Evolutionary conservation across 1,140 invertebrate genomes (phyloP), one percentile per base, ranked within the genome.

Genomic region (Oncopodura yosiiana): DNA sequence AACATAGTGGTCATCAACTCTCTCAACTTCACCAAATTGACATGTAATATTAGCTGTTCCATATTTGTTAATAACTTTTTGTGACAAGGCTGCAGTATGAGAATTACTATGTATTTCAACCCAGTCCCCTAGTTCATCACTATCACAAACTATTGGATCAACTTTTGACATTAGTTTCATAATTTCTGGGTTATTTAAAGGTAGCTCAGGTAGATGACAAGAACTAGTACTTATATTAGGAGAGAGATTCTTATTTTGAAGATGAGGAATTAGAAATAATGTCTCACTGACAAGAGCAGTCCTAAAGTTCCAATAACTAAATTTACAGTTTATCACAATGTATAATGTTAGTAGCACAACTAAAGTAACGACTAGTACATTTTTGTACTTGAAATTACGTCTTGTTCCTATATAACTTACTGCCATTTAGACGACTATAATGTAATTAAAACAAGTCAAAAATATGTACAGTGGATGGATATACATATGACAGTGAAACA

Each of bases 41-140:
- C 18, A 12, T 12, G 16, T 12, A 39, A 39, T 11, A 39, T 11
- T 39, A 39, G 5, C 16, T 12, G 9, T 5, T 18, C 18, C 18
- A 39, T 39, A 39, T 16, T 11, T 39, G 5, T 9, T 16, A 5
- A 12, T 39, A 16, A 16, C 18, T 16, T 39, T 9, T 18, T 39
- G 9, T 16, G 69, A 71, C 41, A 69, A 68, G 48, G 73, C 77
- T 62, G 83, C 81, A 48, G n/a, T n/a, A n/a, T n/a, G n/a, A n/a
- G n/a, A n/a, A n/a, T n/a, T n/a, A n/a, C n/a, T n/a, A n/a, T n/a
- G n/a, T n/a, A n/a, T n/a, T n/a, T n/a, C n/a, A n/a, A n/a, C n/a
- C n/a, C n/a, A n/a, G n/a, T n/a, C n/a, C n/a, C n/a, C n/a, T n/a
- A n/a, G n/a, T n/a, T n/a, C n/a, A n/a, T n/a, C n/a, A n/a, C n/a